These are phyloP conservation scores for Mycetomoellerius zeteki DNA, from an alignment of 1,140 invertebrate species.

Conservation along the genomic window DNA sequence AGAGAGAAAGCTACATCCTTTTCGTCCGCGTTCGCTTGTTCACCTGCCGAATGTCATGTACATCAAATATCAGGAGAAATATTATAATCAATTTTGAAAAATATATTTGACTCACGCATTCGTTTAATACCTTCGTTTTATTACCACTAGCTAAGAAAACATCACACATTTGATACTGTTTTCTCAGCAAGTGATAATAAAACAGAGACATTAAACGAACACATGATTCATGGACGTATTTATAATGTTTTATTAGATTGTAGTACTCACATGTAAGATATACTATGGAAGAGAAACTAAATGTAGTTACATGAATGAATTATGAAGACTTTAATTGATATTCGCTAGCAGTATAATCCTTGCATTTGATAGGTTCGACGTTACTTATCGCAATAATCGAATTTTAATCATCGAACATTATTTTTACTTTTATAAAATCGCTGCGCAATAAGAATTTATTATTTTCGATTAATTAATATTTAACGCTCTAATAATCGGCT, in stretches of 20 bases:
- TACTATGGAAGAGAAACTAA: not conserved
- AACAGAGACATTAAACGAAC: not conserved
- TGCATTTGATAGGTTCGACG: not conserved
- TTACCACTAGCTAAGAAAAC: not conserved
- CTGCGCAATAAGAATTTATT: constrained; percentile 1
- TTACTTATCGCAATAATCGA: not conserved
- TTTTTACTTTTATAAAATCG: not conserved
- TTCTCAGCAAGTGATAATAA: constrained; percentile 9
- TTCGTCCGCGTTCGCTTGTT: constrained; percentile 6
- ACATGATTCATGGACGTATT: not conserved
- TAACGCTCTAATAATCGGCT: not conserved
- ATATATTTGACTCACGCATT: not conserved
- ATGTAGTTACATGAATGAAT: constrained; percentile 12
- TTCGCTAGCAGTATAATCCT: not conserved
- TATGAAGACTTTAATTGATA: constrained; percentile 13
- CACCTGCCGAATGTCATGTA: constrained; percentile 28
- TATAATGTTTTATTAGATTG: constrained; percentile 45
- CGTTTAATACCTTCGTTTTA: not conserved
- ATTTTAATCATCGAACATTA: not conserved
- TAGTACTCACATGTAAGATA: not conserved
- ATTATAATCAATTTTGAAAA: constrained; percentile 1
- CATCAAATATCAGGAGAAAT: not conserved
- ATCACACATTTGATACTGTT: not conserved
- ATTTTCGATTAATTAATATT: constrained; percentile 11
- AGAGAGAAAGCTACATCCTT: constrained; percentile 52